Percentiles rank a stretch among this genome's conserved stretches.
phyloP scores from a whole-genome alignment of 2,888 invertebrate species.

The Ellobium chinense region DNA sequence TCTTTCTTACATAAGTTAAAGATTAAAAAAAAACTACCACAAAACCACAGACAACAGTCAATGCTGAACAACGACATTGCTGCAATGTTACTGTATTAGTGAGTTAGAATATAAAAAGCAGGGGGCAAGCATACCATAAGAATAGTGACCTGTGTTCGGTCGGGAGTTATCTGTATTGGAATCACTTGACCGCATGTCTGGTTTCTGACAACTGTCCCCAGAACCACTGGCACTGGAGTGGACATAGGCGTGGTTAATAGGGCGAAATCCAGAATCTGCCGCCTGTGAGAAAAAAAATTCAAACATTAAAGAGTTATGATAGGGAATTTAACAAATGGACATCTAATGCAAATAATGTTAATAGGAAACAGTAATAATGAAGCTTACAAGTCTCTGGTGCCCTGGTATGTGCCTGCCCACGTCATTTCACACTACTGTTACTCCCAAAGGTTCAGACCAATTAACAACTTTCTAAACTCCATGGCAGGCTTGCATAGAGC shows the following conservation, averaged over 20 bases:
- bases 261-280: conserved; percentile 65
- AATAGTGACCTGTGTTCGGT: conserved; percentile 68
- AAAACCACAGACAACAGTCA: too few relatives aligned
- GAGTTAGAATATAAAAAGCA: conserved; percentile 8
- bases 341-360: background rate
- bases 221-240: conserved; percentile 76
- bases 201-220: conserved; percentile 76
- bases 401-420: too few relatives aligned
- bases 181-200: conserved; percentile 71
- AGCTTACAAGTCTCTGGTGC: too few relatives aligned
- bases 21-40: too few relatives aligned
- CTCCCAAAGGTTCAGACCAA: too few relatives aligned
- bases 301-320: background rate
- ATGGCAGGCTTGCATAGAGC: too few relatives aligned
- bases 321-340: background rate
- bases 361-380: background rate
- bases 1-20: too few relatives aligned
- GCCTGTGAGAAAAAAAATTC: conserved; percentile 44
- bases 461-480: too few relatives aligned
- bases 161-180: conserved; percentile 75
- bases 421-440: too few relatives aligned
- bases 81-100: conserved; percentile 27
- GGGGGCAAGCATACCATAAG: conserved; percentile 47
- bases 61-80: too few relatives aligned
- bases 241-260: conserved; percentile 72